Conservation (phyloP, 2,113 vertebrate species). For the Lutjanus erythropterus region DNA sequence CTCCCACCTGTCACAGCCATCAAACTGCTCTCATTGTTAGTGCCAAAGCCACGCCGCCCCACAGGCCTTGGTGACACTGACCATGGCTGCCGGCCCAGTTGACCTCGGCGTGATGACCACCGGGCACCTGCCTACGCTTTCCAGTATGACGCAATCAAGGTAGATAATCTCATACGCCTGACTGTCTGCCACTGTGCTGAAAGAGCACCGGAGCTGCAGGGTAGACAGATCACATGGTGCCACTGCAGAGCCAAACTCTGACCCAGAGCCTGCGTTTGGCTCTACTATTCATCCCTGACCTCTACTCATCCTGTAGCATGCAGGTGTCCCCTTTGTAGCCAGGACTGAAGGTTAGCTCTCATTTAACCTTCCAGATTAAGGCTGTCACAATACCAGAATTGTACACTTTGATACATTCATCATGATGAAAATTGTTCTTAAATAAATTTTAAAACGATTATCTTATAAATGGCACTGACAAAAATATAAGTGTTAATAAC, state of each 20-base stretch:
- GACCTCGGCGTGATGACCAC: constrained; percentile 12
- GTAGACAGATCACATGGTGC: constrained; percentile 3
- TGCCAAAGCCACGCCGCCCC: constrained; percentile 22
- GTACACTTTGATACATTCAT: too few relatives aligned
- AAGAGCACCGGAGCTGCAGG: constrained; percentile 32
- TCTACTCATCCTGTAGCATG: neutral
- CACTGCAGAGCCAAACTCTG: constrained; percentile 17
- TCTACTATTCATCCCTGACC: neutral
- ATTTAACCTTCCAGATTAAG: neutral
- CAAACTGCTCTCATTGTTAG: constrained; percentile 13
- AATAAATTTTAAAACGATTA: too few relatives aligned
- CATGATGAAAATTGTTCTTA: too few relatives aligned
- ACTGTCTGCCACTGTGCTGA: too few relatives aligned
- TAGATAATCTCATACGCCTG: constrained; percentile 12
- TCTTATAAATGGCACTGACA: too few relatives aligned
- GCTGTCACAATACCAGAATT: too few relatives aligned
- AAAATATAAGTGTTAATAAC: too few relatives aligned
- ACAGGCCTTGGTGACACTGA: neutral
- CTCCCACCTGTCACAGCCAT: constrained; percentile 34
- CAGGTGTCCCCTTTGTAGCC: constrained; percentile 5
- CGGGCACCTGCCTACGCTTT: constrained; percentile 8
- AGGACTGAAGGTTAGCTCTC: neutral
- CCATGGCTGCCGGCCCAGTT: neutral
- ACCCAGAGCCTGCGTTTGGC: neutral
- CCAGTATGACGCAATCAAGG: neutral